Evolutionary conservation across 1,140 invertebrate species (phyloP).

Genomic region (Panagrolaimus sp.): DNA sequence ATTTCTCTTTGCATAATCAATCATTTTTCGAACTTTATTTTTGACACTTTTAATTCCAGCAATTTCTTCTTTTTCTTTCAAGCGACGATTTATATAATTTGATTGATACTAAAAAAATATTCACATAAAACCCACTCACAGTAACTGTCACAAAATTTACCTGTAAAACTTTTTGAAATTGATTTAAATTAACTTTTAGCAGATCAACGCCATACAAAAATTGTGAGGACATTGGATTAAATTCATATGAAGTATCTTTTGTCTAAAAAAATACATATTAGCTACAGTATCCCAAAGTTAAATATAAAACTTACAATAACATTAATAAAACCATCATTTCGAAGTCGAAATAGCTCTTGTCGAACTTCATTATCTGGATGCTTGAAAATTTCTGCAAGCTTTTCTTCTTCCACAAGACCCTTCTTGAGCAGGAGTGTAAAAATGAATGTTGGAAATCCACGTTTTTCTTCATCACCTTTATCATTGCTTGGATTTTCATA

Average conservation of each 20-base stretch:
- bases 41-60: neutral
- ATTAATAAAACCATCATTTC: conserved; percentile 6
- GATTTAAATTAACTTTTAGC: neutral
- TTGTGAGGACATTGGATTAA: conserved; percentile 3
- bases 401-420: neutral
- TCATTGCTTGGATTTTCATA: conserved; percentile 8
- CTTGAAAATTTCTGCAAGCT: neutral
- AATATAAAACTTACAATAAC: neutral
- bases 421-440: neutral
- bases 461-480: neutral
- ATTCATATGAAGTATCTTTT: conserved; percentile 5
- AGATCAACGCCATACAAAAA: conserved; percentile 9
- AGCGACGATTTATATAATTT: neutral
- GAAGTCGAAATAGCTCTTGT: neutral
- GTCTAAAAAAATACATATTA: neutral
- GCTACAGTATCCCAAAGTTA: neutral
- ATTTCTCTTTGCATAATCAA: neutral
- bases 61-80: neutral
- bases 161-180: neutral
- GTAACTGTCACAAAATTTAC: too few species aligned
- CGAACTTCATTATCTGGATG: conserved; percentile 1
- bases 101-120: neutral
- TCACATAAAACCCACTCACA: too few species aligned
- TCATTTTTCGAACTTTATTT: conserved; percentile 2
- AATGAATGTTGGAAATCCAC: neutral